Percentiles rank a stretch among this genome's conserved stretches.
Evolutionary conservation across 2,113 vertebrate species (phyloP).

Genomic region (Ictalurus punctatus): DNA sequence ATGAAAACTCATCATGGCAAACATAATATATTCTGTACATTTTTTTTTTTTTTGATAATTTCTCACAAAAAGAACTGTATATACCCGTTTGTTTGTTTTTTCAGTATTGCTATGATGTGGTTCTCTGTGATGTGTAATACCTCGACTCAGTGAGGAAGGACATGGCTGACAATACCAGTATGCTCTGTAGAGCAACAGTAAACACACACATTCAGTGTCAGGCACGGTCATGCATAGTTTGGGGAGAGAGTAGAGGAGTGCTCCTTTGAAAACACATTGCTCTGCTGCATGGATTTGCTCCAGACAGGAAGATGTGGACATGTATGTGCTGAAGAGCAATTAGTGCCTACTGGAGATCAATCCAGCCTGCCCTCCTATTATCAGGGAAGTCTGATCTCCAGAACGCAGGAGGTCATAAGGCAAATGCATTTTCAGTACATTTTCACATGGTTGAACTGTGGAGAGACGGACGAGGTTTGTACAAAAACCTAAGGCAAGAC

Average conservation of each 20-base stretch:
- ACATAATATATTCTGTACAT: background rate
- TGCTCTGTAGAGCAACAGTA: background rate
- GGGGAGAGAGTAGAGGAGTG: background rate
- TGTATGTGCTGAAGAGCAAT: slow-evolving; percentile 48
- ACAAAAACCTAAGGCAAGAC: background rate
- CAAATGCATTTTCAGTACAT: background rate
- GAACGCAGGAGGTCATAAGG: slow-evolving; percentile 27
- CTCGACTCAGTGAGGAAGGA: background rate
- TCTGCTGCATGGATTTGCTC: slow-evolving; percentile 9
- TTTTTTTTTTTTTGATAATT: no score
- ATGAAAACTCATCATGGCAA: background rate
- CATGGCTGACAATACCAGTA: background rate
- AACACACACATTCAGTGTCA: slow-evolving; percentile 30
- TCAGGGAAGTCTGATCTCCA: slow-evolving; percentile 50
- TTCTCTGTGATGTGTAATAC: background rate
- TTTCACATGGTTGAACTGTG: background rate
- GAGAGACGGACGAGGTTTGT: background rate
- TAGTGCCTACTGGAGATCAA: slow-evolving; percentile 48
- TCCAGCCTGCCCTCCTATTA: slow-evolving; percentile 43
- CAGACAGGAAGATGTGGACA: slow-evolving; percentile 46
- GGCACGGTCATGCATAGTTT: slow-evolving; percentile 8
- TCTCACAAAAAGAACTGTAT: background rate
- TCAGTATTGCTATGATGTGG: background rate
- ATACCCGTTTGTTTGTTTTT: background rate
- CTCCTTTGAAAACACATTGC: background rate